phyloP scores from a whole-genome alignment of 2,888 invertebrate species.

The Himalopsyche japonica region DNA sequence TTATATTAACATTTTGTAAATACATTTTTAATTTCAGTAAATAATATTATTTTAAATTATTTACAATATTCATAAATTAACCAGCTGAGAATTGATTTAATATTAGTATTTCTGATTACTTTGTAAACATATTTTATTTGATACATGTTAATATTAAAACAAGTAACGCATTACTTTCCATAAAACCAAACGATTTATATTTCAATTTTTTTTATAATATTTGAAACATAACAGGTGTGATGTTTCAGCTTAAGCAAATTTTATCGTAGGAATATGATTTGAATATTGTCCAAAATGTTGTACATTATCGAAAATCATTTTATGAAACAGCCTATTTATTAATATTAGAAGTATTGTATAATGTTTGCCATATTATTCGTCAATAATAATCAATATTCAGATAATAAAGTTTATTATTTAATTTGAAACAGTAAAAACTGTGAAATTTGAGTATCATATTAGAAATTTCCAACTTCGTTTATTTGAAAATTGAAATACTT shows the following conservation, averaged over 20 bases:
- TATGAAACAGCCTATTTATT: background rate
- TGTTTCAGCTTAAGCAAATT: background rate
- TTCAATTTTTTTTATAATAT: background rate
- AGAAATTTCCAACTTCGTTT: too few relatives aligned
- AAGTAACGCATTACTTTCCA: background rate
- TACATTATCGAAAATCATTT: background rate
- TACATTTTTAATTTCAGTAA: background rate
- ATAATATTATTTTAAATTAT: background rate
- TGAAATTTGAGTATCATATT: too few relatives aligned
- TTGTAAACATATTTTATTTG: background rate
- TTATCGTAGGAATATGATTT: background rate
- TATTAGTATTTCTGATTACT: background rate
- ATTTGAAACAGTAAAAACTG: too few relatives aligned
- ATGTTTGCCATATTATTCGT: background rate
- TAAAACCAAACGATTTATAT: background rate
- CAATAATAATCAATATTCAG: too few relatives aligned
- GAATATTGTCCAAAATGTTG: background rate
- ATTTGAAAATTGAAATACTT: too few relatives aligned
- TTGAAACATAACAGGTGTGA: background rate
- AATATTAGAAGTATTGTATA: background rate
- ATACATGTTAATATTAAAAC: background rate
- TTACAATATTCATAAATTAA: too few relatives aligned
- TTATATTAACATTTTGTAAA: background rate
- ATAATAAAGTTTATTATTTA: too few relatives aligned
- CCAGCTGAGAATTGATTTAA: background rate